These are phyloP conservation scores for Pluvianellus socialis DNA, from an alignment of 2,113 vertebrate species.

Conservation along the genomic window DNA sequence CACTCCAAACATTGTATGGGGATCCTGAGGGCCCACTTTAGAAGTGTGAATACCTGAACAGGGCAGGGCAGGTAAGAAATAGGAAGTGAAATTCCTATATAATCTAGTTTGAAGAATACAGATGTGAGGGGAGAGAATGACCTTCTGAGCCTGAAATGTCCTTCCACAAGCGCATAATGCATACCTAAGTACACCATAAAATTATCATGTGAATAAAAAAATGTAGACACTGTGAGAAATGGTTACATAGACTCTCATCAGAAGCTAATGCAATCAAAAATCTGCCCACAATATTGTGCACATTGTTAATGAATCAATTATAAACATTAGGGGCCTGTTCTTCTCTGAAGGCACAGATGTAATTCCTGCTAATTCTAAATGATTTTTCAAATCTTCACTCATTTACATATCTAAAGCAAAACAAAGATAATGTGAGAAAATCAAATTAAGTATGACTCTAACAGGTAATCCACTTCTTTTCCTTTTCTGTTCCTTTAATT, in stretches of 20 bases:
- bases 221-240: background rate
- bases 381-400: background rate
- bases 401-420: background rate
- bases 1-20: background rate
- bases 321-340: background rate
- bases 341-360: background rate
- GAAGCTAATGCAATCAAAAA: background rate
- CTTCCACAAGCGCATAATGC: background rate
- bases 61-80: background rate
- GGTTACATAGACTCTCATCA: background rate
- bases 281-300: background rate
- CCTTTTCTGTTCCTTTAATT: background rate
- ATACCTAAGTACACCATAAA: background rate
- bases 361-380: background rate
- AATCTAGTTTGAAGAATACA: background rate
- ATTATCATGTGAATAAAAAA: background rate
- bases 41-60: background rate
- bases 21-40: background rate
- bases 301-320: background rate
- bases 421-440: background rate
- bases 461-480: background rate
- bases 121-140: background rate
- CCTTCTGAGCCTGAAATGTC: background rate
- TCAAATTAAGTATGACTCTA: background rate
- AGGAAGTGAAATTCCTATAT: background rate